Evolutionary conservation across 2,888 invertebrate species (phyloP).

Genomic region (Dendrolimus houi): DNA sequence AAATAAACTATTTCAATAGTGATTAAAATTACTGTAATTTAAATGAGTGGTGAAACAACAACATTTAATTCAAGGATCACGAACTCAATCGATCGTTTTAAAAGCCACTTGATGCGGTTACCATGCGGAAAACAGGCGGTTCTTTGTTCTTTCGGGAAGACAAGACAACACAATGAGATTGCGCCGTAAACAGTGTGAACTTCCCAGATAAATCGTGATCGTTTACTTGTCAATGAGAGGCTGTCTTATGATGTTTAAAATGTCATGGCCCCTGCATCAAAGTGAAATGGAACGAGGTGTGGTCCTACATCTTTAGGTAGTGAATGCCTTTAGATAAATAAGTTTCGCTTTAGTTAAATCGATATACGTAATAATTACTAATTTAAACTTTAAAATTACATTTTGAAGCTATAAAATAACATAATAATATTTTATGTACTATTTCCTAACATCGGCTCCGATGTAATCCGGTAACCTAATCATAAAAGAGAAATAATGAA

Average conservation of each 20-base stretch:
- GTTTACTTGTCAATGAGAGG: constrained; percentile 17
- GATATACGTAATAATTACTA: not conserved
- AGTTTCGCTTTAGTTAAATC: not conserved
- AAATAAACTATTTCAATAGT: too few species aligned
- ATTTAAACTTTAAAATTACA: not conserved
- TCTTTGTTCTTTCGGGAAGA: constrained; percentile 53
- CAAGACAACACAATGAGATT: constrained; percentile 45
- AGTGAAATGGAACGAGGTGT: not conserved
- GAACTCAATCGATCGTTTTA: constrained; percentile 63
- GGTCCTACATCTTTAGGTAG: not conserved
- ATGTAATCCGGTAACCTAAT: too few species aligned
- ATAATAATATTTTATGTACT: too few species aligned
- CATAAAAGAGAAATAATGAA: too few species aligned
- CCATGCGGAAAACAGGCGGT: constrained; percentile 56
- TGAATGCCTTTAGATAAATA: not conserved
- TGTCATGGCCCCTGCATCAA: constrained; percentile 15
- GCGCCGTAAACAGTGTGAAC: constrained; percentile 38
- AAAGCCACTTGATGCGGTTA: constrained; percentile 65
- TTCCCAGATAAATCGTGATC: constrained; percentile 37
- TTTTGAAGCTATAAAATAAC: not conserved
- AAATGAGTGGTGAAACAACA: constrained; percentile 22
- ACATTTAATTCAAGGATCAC: constrained; percentile 38
- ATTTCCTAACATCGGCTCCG: too few species aligned
- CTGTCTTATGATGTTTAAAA: constrained; percentile 22
- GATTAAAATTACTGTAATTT: not conserved